phyloP scores from a whole-genome alignment of 2,888 invertebrate genomes.

The Acronicta alni region DNA sequence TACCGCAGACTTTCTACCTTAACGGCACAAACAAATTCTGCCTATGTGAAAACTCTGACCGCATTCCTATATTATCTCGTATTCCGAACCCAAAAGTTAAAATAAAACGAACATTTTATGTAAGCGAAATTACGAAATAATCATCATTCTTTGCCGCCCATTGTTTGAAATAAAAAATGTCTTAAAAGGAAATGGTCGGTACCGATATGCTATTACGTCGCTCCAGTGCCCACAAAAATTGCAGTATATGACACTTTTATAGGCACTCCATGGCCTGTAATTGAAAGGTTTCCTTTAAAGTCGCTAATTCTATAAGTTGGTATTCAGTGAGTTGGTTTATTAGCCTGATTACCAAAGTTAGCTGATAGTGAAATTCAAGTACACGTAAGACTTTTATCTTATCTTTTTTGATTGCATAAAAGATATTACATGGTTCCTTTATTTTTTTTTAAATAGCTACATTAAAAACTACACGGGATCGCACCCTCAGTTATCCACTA shows the following conservation, averaged over 20 bases:
- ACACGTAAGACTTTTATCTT: no score
- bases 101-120: conserved; percentile 49
- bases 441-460: no score
- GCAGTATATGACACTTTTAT: conserved; percentile 46
- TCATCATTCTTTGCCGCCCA: conserved; percentile 39
- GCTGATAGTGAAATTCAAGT: no score
- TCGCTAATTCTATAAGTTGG: conserved; percentile 29
- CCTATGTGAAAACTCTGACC: conserved; percentile 7
- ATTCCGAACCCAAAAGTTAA: conserved; percentile 22
- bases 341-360: conserved; percentile 25
- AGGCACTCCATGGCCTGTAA: conserved; percentile 18
- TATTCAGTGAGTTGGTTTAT: conserved; percentile 16
- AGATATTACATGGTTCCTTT: no score
- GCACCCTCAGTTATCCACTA: no score
- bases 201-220: conserved; percentile 45
- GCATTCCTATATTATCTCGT: conserved; percentile 10
- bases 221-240: conserved; percentile 54
- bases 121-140: conserved; percentile 47
- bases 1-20: conserved; percentile 37
- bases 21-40: conserved; percentile 8
- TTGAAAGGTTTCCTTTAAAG: conserved; percentile 43
- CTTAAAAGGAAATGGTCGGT: conserved; percentile 50
- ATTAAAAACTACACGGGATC: no score
- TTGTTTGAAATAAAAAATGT: conserved; percentile 56
- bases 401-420: no score